Conservation (phyloP, 2,888 invertebrate genomes). For the Cephus sareptanus region DNA sequence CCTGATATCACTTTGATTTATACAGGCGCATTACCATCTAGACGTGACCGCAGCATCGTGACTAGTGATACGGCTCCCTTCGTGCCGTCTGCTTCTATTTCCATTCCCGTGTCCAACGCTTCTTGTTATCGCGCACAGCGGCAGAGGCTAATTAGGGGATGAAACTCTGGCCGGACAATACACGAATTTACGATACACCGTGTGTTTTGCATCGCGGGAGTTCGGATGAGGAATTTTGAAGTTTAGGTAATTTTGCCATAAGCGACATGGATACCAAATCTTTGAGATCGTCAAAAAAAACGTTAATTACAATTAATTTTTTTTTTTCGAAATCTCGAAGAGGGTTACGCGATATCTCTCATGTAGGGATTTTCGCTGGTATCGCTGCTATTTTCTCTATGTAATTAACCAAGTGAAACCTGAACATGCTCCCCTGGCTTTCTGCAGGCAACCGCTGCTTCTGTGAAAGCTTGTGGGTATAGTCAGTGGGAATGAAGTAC, state of each 20-base stretch:
- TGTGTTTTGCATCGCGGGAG: neutral
- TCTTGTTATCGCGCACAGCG: neutral
- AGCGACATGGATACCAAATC: too few species aligned
- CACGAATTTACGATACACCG: neutral
- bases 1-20: conserved; percentile 48
- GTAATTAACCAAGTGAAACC: too few species aligned
- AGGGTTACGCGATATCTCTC: too few species aligned
- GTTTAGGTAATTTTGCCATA: neutral
- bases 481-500: too few species aligned
- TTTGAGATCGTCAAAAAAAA: too few species aligned
- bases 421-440: too few species aligned
- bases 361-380: too few species aligned
- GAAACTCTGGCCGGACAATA: neutral
- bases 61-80: conserved; percentile 15
- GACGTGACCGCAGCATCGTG: conserved; percentile 29
- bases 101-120: neutral
- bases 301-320: too few species aligned
- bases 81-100: neutral
- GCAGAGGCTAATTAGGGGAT: neutral
- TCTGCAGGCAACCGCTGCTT: too few species aligned
- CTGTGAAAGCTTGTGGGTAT: too few species aligned
- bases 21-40: conserved; percentile 42
- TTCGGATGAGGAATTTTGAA: neutral
- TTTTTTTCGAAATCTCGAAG: too few species aligned
- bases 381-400: too few species aligned